Conservation (phyloP, 2,888 invertebrate species). For the Bombylius discolor region DNA sequence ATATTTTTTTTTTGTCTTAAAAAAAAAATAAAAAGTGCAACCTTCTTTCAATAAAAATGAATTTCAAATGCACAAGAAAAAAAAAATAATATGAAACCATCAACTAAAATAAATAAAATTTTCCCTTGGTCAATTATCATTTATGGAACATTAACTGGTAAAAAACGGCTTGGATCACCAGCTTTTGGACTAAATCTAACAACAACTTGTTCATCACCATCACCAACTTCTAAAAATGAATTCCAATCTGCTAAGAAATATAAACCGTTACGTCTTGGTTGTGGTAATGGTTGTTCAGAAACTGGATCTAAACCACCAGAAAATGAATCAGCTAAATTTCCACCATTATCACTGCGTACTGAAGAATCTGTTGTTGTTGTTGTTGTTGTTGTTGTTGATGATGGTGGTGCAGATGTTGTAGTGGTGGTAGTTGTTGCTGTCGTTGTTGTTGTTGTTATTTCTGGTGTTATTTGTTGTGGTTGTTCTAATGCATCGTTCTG, state of each 20-base stretch:
- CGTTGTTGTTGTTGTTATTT: conserved; percentile 8
- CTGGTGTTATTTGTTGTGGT: not conserved
- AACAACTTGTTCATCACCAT: conserved; percentile 61
- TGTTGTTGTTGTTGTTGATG: conserved; percentile 15
- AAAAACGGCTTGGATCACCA: conserved; percentile 66
- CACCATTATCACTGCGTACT: conserved; percentile 23
- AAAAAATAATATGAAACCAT: too few relatives aligned
- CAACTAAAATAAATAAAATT: too few relatives aligned
- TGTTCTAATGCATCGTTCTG: conserved; percentile 7
- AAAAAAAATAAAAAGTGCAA: too few relatives aligned
- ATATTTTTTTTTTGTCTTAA: too few relatives aligned
- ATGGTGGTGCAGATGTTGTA: not conserved
- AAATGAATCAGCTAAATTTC: conserved; percentile 64
- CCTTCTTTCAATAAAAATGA: too few relatives aligned
- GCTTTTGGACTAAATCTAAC: conserved; percentile 68
- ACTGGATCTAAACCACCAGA: conserved; percentile 49
- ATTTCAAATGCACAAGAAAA: too few relatives aligned
- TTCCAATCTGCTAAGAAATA: conserved; percentile 82
- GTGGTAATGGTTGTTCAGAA: conserved; percentile 49
- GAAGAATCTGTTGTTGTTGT: conserved; percentile 28
- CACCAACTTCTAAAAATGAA: conserved; percentile 69
- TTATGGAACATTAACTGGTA: conserved; percentile 61
- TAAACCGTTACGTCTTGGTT: conserved; percentile 60
- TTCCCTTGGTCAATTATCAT: too few relatives aligned
- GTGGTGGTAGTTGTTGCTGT: conserved; percentile 4